These are phyloP conservation scores for Trissonchulus sp. DNA, from an alignment of 2,888 invertebrate species.

Conservation along the genomic window DNA sequence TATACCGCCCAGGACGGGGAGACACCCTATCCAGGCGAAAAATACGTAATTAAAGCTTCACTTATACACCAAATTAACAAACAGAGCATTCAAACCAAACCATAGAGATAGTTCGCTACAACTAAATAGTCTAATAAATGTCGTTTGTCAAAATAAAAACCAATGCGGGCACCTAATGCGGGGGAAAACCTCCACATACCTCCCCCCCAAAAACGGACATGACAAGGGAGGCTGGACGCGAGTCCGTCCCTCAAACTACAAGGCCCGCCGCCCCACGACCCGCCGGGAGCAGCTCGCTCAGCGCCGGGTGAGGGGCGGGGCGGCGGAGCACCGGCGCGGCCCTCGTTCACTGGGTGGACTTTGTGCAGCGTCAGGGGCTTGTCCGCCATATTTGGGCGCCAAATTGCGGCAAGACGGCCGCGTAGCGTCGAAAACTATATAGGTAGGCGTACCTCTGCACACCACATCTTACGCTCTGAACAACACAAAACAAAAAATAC, in stretches of 20 bases:
- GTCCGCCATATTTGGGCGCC: conserved; percentile 90
- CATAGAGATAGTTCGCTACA: no score
- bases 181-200: no score
- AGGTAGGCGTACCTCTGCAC: conserved; percentile 77
- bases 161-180: no score
- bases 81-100: no score
- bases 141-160: not conserved
- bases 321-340: conserved; percentile 88
- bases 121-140: not conserved
- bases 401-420: conserved; percentile 94
- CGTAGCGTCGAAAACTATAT: conserved; percentile 88
- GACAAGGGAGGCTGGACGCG: conserved; percentile 34
- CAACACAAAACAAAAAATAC: no score
- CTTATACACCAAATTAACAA: no score
- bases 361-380: conserved; percentile 94
- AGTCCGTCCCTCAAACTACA: conserved; percentile 64
- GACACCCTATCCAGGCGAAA: no score
- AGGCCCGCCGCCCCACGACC: conserved; percentile 82
- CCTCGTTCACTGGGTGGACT: conserved; percentile 95
- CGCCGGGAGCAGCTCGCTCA: conserved; percentile 91
- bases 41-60: no score
- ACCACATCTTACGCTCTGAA: conserved; percentile 74
- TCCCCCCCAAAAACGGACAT: not conserved
- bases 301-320: conserved; percentile 84
- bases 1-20: no score